Percentiles rank a stretch among this genome's conserved stretches.
These are phyloP conservation scores for Anhinga anhinga DNA, from an alignment of 2,113 vertebrate species.

Conservation along the genomic window DNA sequence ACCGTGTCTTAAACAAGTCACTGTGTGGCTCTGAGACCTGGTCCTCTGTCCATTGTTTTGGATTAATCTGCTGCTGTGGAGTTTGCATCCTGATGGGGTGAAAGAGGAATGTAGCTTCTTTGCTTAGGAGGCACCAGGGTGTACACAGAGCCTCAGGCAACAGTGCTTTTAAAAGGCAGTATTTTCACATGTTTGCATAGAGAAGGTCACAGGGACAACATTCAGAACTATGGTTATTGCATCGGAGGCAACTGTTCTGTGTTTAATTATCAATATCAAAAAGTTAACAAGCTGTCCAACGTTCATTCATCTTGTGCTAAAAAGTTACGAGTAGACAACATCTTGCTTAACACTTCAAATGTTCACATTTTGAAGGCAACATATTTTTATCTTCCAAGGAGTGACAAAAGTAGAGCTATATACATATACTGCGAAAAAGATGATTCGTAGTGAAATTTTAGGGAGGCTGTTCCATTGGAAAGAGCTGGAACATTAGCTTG, in stretches of 20 bases:
- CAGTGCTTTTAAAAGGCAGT: background rate
- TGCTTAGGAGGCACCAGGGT: background rate
- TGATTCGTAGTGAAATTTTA: background rate
- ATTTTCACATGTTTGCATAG: background rate
- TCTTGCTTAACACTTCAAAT: background rate
- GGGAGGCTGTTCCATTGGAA: background rate
- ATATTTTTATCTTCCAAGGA: background rate
- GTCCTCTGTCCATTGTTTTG: background rate
- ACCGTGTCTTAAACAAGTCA: background rate
- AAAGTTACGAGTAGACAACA: accelerated
- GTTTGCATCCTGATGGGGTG: background rate
- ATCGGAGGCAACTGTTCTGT: background rate
- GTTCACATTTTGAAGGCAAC: background rate
- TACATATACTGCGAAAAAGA: background rate
- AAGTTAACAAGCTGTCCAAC: background rate
- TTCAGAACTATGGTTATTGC: background rate
- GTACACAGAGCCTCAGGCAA: background rate
- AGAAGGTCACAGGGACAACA: background rate
- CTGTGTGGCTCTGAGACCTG: background rate
- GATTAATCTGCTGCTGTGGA: background rate
- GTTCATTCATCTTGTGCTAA: background rate
- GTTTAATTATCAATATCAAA: background rate
- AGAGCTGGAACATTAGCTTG: background rate
- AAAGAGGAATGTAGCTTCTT: background rate
- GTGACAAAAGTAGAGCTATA: background rate